phyloP scores from a whole-genome alignment of 2,113 vertebrate genomes.

The Gnathonemus echidnorhynchus region DNA sequence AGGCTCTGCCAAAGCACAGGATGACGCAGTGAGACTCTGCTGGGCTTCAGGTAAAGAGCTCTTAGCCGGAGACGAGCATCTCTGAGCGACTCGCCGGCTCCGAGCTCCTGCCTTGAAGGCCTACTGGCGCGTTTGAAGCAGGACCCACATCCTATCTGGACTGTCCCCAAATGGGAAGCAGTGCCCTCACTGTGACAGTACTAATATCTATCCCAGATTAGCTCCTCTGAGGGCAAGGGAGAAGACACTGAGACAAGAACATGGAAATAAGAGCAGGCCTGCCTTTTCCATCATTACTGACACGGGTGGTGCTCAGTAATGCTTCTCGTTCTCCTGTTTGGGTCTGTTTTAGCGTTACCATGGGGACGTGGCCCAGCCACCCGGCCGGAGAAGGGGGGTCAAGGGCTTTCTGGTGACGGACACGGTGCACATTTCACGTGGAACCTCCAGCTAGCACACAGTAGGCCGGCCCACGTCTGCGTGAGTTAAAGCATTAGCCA shows the following conservation, averaged over 20 bases:
- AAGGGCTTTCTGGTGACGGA: background rate
- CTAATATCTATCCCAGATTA: constrained; percentile 48
- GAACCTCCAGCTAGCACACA: background rate
- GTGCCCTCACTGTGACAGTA: constrained; percentile 21
- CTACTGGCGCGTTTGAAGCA: too few species aligned
- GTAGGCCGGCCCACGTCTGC: background rate
- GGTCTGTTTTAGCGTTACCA: constrained; percentile 53
- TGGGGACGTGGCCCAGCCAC: constrained; percentile 37
- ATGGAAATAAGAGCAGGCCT: constrained; percentile 33
- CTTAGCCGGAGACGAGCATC: background rate
- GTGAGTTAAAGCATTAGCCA: background rate
- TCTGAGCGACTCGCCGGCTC: background rate
- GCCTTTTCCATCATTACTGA: constrained; percentile 32
- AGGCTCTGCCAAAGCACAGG: background rate
- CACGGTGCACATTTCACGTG: background rate
- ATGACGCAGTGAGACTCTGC: background rate
- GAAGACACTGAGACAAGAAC: constrained; percentile 46
- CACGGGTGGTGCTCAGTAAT: constrained; percentile 37
- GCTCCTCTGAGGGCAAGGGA: constrained; percentile 30
- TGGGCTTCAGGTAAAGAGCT: background rate
- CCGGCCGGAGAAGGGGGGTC: constrained; percentile 19
- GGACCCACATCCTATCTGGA: background rate
- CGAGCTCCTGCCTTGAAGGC: background rate
- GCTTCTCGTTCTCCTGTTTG: constrained; percentile 40
- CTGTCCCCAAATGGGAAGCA: background rate